These are phyloP conservation scores for Melinaea menophilus DNA, from an alignment of 2,888 invertebrate species.

Conservation along the genomic window DNA sequence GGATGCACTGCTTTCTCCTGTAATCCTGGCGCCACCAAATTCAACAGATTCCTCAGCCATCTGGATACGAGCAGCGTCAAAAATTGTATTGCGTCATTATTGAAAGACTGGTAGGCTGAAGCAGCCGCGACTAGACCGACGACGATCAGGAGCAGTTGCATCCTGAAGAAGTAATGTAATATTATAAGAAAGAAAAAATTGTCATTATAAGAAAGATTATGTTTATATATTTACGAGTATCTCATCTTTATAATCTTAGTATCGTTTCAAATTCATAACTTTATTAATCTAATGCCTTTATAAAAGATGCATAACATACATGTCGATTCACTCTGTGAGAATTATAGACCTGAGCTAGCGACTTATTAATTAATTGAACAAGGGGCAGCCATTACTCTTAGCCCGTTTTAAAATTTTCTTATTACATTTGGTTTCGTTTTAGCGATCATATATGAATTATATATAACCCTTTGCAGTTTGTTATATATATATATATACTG, in stretches of 20 bases:
- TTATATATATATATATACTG: too few relatives aligned
- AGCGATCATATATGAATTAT: too few relatives aligned
- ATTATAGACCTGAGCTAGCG: conserved; percentile 16
- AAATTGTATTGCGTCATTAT: conserved; percentile 27
- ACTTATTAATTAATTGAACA: conserved; percentile 30
- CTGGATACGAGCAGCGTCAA: conserved; percentile 32
- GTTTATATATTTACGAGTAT: too few relatives aligned
- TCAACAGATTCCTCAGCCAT: conserved; percentile 30
- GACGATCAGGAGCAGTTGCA: not conserved
- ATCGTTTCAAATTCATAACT: not conserved
- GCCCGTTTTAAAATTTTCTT: conserved; percentile 19
- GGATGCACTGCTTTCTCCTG: conserved; percentile 29
- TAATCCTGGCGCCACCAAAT: conserved; percentile 32
- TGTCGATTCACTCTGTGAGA: too few relatives aligned
- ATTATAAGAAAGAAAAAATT: too few relatives aligned
- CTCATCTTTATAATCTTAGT: too few relatives aligned
- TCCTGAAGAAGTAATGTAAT: too few relatives aligned
- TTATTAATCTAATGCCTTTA: too few relatives aligned
- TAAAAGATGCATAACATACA: too few relatives aligned
- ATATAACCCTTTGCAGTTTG: too few relatives aligned
- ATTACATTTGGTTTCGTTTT: too few relatives aligned
- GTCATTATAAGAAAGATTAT: too few relatives aligned
- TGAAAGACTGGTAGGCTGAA: conserved; percentile 22
- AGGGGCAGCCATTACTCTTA: conserved; percentile 23
- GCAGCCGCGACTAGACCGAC: conserved; percentile 1